Evolutionary conservation across 1,140 invertebrate genomes (phyloP).

Genomic region (Rhyzopertha dominica): DNA sequence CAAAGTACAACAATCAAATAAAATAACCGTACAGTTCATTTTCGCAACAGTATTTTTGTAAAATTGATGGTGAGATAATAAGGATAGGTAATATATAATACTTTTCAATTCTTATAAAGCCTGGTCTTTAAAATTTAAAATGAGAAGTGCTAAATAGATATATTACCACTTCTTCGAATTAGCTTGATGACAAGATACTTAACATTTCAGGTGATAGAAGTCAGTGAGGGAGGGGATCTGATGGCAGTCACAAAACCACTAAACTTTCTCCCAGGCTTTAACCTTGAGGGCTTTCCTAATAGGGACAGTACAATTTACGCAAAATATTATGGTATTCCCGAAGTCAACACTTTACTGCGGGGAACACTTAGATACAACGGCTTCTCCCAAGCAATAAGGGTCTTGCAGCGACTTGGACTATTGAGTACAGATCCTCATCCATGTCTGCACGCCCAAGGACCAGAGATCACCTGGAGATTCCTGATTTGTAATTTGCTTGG

Average conservation of each 20-base stretch:
- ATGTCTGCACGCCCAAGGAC: slow-evolving; percentile 86
- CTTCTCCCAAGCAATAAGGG: slow-evolving; percentile 81
- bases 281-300: slow-evolving; percentile 94
- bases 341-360: slow-evolving; percentile 82
- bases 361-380: slow-evolving; percentile 77
- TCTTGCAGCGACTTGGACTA: slow-evolving; percentile 80
- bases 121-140: no score
- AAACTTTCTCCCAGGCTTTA: slow-evolving; percentile 93
- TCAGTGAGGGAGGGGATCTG: slow-evolving; percentile 82
- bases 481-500: slow-evolving; percentile 84
- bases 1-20: no score
- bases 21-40: no score
- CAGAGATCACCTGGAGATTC: slow-evolving; percentile 93
- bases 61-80: no score
- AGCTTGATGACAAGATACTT: no score
- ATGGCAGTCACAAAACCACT: slow-evolving; percentile 73
- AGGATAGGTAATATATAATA: no score
- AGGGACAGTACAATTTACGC: slow-evolving; percentile 90
- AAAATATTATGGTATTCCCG: slow-evolving; percentile 78
- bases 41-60: no score
- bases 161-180: no score
- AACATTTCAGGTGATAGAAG: no score
- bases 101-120: no score
- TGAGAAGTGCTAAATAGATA: no score
- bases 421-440: slow-evolving; percentile 84